Base-by-base conservation (phyloP, 2,113 vertebrate species). In the Vulpes ferrilata region DNA sequence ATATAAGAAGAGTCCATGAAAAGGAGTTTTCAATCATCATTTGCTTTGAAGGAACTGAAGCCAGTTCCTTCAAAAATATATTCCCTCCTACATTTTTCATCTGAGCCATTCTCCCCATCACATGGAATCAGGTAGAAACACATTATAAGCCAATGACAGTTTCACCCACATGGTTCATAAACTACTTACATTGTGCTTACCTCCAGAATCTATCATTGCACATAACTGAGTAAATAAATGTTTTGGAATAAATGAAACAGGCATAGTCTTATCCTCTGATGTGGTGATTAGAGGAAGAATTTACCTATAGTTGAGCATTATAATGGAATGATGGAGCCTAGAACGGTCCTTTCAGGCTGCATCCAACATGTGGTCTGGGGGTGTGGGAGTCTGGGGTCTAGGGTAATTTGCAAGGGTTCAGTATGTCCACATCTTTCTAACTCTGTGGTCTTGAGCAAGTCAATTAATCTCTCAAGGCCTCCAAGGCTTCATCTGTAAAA, bases 361-460 rank as follows among this genome's bases (percentile, higher is more conserved):
- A 6, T 16, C 25, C 43, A 23, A 27, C 76, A 13, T 3, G 59
- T 35, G 64, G 5, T 22, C 53, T 48, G 65, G 57, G 55, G 23
- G 4, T 0, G 3, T 57, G n/a, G 92, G 16, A 13, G 11, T 51
- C 51, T 13, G 38, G 19, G 57, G 48, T 27, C 74, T 55, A 25
- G 13, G 19, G 59, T 15, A 10, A 43, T 57, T 76, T 32, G 9
- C 30, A 51, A 35, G 55, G 17, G 38, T 30, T 53, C 17, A 1
- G 0, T 6, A 27, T 11, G 43, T 67, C 15, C 62, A 32, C 7
- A 19, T 38, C 60, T 51, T 78, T 64, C 69, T 27, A 76, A 76
- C 2, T 60, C 62, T 78, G 35, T 82, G 48, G 81, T 94, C 81
- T 76, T 69, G 35, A 92, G 38, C n/a, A 69, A 67, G 62, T 67